phyloP scores from a whole-genome alignment of 1,140 invertebrate species.

The Drosophila sulfurigaster region DNA sequence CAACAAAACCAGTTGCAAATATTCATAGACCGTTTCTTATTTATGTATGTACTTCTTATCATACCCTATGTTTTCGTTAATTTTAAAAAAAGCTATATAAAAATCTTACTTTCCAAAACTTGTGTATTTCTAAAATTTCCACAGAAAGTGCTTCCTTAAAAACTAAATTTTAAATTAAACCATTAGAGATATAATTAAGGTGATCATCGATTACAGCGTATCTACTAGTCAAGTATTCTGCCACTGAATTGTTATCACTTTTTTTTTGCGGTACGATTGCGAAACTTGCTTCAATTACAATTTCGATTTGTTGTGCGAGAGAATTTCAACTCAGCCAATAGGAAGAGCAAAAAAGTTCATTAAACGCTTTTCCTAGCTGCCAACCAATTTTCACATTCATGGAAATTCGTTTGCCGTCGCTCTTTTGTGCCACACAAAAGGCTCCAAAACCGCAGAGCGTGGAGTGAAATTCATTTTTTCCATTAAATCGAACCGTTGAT shows the following conservation, averaged over 20 bases:
- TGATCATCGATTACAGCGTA: background rate
- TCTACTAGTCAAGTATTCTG: background rate
- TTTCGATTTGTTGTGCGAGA: conserved; percentile 65
- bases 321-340: conserved; percentile 49
- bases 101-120: too few species aligned
- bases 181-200: background rate
- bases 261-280: conserved; percentile 31
- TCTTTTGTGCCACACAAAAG: conserved; percentile 68
- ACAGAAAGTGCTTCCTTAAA: too few species aligned
- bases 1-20: conserved; percentile 40
- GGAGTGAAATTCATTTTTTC: conserved; percentile 80
- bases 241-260: background rate
- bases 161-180: background rate
- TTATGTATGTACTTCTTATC: background rate
- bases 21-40: conserved; percentile 53
- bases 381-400: conserved; percentile 64
- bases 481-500: conserved; percentile 80
- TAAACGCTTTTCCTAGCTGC: conserved; percentile 66
- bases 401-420: conserved; percentile 56
- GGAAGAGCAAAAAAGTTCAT: conserved; percentile 57
- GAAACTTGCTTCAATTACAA: conserved; percentile 72
- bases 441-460: conserved; percentile 61
- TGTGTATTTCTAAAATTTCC: too few species aligned
- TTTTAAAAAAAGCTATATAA: background rate
- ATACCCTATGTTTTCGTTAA: conserved; percentile 5